Evolutionary conservation across 2,797 vertebrate genomes (phyloP).

Genomic region (Macropus fuliginosus): DNA sequence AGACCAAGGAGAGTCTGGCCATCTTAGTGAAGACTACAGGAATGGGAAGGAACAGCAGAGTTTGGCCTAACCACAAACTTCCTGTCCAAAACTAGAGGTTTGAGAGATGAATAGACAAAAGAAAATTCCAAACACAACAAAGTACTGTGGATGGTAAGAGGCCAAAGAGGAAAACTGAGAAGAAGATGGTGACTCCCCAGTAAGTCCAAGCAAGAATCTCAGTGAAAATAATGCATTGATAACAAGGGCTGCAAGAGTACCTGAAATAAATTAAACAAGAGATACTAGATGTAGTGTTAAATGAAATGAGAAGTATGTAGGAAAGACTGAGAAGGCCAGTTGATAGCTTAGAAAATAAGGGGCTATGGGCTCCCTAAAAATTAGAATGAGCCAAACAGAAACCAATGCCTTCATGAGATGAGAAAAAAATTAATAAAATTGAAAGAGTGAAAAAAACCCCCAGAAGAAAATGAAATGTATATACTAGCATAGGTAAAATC

Average conservation of each 20-base stretch:
- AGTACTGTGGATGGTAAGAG: background rate
- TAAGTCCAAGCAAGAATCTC: background rate
- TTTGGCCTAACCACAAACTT: background rate
- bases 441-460: background rate
- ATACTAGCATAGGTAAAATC: background rate
- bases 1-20: background rate
- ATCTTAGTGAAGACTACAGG: background rate
- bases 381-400: background rate
- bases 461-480: background rate
- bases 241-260: background rate
- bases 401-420: background rate
- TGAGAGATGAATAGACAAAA: background rate
- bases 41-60: background rate
- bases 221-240: background rate
- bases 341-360: background rate
- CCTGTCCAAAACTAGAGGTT: background rate
- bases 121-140: background rate
- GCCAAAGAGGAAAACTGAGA: background rate
- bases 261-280: background rate
- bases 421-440: background rate
- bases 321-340: background rate
- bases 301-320: background rate
- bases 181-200: background rate
- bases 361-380: background rate
- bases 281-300: background rate